These are phyloP conservation scores for Zaprionus bogoriensis DNA, from an alignment of 2,888 invertebrate genomes.

Conservation along the genomic window DNA sequence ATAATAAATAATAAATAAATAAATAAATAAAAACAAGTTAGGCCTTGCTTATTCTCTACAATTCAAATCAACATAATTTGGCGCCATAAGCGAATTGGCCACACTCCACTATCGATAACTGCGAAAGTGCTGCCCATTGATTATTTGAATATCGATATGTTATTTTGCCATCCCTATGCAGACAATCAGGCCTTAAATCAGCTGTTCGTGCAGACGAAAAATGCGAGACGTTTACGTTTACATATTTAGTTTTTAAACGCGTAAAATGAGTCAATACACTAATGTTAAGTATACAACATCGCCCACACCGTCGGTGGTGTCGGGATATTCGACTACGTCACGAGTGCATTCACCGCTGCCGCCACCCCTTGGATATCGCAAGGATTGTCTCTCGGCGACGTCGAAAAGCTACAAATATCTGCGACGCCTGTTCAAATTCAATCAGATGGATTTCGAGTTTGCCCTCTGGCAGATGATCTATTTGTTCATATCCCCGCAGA, in stretches of 20 bases:
- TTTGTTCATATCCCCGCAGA: constrained; percentile 96
- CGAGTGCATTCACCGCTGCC: constrained; percentile 87
- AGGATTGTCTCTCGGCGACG: constrained; percentile 91
- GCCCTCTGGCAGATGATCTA: constrained; percentile 99
- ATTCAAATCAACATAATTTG: background rate
- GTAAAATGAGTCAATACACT: constrained; percentile 68
- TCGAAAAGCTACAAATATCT: constrained; percentile 95
- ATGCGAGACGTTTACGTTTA: constrained; percentile 59
- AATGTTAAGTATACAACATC: constrained; percentile 68
- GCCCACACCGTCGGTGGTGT: constrained; percentile 73
- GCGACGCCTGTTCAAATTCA: constrained; percentile 92
- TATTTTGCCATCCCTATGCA: background rate
- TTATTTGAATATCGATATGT: background rate
- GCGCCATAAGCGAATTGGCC: background rate
- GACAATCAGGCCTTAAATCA: constrained; percentile 20
- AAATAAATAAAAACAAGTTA: too few species aligned
- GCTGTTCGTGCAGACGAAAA: constrained; percentile 49
- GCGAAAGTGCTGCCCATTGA: background rate
- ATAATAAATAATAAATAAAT: too few species aligned
- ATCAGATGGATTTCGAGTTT: constrained; percentile 99
- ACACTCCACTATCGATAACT: background rate
- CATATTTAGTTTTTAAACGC: constrained; percentile 42
- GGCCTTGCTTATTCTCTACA: background rate
- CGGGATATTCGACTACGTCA: constrained; percentile 81
- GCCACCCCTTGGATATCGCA: constrained; percentile 87